These are phyloP conservation scores for Prionailurus bengalensis DNA, from an alignment of 2,113 vertebrate species.

Conservation along the genomic window DNA sequence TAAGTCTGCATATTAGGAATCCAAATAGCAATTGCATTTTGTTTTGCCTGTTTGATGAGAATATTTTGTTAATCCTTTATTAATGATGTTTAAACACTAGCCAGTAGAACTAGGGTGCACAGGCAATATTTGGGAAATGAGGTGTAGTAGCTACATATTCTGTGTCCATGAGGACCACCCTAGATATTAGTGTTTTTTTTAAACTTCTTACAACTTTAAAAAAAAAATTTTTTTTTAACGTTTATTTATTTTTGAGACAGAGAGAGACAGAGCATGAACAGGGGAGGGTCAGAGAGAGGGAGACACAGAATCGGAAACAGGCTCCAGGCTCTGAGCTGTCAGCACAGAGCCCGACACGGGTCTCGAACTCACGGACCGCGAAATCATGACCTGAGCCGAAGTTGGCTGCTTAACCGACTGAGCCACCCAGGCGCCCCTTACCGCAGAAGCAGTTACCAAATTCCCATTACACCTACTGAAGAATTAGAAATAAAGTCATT, in stretches of 20 bases:
- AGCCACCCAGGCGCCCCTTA: no score
- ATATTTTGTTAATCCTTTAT: not conserved
- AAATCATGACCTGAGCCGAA: no score
- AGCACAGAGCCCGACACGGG: no score
- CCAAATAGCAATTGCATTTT: slow-evolving; percentile 41
- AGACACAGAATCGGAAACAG: no score
- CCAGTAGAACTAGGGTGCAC: not conserved
- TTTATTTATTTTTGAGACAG: no score
- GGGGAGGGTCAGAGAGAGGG: no score
- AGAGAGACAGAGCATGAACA: no score
- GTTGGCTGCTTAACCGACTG: no score
- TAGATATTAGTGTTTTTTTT: not conserved
- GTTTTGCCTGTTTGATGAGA: slow-evolving; percentile 40
- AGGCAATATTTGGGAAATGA: not conserved
- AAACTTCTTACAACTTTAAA: not conserved
- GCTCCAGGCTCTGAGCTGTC: no score
- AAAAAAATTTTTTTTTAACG: no score
- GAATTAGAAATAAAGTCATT: not conserved
- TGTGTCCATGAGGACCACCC: not conserved
- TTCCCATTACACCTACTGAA: not conserved
- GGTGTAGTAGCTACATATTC: not conserved
- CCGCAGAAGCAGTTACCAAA: not conserved
- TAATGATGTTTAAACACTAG: not conserved
- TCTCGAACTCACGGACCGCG: no score
- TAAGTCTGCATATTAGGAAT: slow-evolving; percentile 30